phyloP scores from a whole-genome alignment of 2,888 invertebrate species.

The Drosophila paramelanica region DNA sequence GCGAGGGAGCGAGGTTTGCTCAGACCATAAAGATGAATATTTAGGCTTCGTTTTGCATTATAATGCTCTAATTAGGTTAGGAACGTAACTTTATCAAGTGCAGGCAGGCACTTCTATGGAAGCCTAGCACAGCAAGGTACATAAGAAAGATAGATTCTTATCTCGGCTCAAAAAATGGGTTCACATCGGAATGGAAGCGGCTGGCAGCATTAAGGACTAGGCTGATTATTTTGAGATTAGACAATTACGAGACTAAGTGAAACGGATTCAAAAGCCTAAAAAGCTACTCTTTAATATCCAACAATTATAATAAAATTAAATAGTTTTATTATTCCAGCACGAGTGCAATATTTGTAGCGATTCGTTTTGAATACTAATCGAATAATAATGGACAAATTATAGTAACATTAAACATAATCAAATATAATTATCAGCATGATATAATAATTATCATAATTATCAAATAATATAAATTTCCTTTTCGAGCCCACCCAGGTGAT shows the following conservation, averaged over 20 bases:
- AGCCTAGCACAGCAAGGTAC: neutral
- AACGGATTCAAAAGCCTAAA: neutral
- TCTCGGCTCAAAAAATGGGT: neutral
- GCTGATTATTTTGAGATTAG: neutral
- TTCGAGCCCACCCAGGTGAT: too few relatives aligned
- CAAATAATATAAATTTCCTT: too few relatives aligned
- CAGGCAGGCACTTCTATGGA: neutral
- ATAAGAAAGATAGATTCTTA: neutral
- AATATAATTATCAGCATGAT: too few relatives aligned
- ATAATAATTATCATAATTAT: too few relatives aligned
- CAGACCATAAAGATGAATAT: conserved; percentile 27
- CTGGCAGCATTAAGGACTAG: too few relatives aligned
- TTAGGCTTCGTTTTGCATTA: conserved; percentile 27
- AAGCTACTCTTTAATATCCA: neutral
- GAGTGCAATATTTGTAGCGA: too few relatives aligned
- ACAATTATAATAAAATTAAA: neutral
- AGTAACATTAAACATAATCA: too few relatives aligned
- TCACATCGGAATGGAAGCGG: neutral
- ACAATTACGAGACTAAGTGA: too few relatives aligned
- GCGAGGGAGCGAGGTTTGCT: neutral
- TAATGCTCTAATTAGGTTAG: conserved; percentile 28
- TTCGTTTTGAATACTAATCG: too few relatives aligned
- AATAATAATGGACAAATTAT: too few relatives aligned
- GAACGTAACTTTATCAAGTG: conserved; percentile 10
- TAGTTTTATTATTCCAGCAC: too few relatives aligned